Base-by-base conservation (phyloP, 2,113 vertebrate species). In the Pica pica region DNA sequence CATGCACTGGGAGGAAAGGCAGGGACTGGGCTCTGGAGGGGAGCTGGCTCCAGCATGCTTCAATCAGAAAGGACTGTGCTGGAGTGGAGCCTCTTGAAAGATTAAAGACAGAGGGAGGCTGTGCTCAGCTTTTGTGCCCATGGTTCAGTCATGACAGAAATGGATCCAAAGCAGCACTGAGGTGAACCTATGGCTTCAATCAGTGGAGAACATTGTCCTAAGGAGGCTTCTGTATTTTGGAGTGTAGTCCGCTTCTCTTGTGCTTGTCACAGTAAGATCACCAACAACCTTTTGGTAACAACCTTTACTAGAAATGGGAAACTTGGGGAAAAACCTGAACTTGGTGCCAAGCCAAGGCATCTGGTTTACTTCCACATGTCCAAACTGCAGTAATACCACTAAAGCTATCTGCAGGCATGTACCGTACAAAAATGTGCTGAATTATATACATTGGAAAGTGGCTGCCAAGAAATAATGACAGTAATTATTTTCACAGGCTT, bases 401-500 rank as follows among this genome's bases (percentile, higher is more conserved):
- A 89, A 90, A 93, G 79, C 63, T 92, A 74, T 77, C 64, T 87
- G 22, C n/a, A 88, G 90, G 35, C 75, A 41, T 19, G 33, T 80
- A 69, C 82, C 92, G 78, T 82, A 90, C 24, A 87, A 85, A 94
- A 96, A 73, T 56, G 30, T 30, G 83, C 69, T 46, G 78, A 77
- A 77, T 67, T 42, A 59, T 73, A 86, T 85, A 60, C 31, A 41
- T 9, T 60, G 30, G 44, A 56, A 88, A 81, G 28, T 39, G 37
- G 23, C 49, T 96, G 88, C 76, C 76, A 83, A 93, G 80, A 86
- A 90, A 87, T 94, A 81, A 92, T 46, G 35, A 52, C 65, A 73
- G 52, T 83, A 77, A 81, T 96, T 95, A 92, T 94, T 95, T 96
- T 95, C 83, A 39, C 47, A 75, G 60, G 16, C 35, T 83, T 28